These are phyloP conservation scores for Callaeas wilsoni DNA, from an alignment of 2,113 vertebrate genomes.

Conservation along the genomic window DNA sequence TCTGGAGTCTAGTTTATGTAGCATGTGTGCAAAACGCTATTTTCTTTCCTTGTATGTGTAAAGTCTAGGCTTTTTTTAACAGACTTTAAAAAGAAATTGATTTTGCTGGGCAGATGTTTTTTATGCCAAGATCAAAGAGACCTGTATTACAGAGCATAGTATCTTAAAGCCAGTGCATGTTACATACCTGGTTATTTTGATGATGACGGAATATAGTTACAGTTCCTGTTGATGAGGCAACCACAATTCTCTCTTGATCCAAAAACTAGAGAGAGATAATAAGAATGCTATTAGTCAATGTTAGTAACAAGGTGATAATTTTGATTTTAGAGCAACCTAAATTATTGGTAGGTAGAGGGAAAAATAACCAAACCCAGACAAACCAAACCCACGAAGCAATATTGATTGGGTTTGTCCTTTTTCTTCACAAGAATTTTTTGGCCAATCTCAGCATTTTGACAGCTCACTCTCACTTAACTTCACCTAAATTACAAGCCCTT, in stretches of 20 bases:
- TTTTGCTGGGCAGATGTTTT: not conserved
- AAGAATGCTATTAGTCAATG: not conserved
- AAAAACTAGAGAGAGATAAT: constrained; percentile 80
- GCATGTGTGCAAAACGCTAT: not conserved
- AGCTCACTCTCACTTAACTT: not conserved
- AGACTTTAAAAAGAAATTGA: not conserved
- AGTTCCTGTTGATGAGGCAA: constrained; percentile 88
- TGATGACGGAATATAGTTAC: constrained; percentile 87
- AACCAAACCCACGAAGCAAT: not conserved
- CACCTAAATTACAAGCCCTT: not conserved
- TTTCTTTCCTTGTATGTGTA: not conserved
- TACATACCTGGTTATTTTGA: constrained; percentile 83
- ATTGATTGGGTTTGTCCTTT: not conserved
- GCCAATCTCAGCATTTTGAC: not conserved
- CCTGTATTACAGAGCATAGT: not conserved
- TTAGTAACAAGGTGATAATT: not conserved
- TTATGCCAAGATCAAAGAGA: not conserved
- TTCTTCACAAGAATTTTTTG: not conserved
- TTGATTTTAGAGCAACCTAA: not conserved
- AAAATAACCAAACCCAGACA: too few species aligned
- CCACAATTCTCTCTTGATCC: constrained; percentile 90
- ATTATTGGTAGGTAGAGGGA: not conserved
- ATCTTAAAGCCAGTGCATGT: not conserved
- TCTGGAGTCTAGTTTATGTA: not conserved
- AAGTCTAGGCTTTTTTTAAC: not conserved